These are phyloP conservation scores for Pterostichus madidus DNA, from an alignment of 2,888 invertebrate genomes.

Conservation along the genomic window DNA sequence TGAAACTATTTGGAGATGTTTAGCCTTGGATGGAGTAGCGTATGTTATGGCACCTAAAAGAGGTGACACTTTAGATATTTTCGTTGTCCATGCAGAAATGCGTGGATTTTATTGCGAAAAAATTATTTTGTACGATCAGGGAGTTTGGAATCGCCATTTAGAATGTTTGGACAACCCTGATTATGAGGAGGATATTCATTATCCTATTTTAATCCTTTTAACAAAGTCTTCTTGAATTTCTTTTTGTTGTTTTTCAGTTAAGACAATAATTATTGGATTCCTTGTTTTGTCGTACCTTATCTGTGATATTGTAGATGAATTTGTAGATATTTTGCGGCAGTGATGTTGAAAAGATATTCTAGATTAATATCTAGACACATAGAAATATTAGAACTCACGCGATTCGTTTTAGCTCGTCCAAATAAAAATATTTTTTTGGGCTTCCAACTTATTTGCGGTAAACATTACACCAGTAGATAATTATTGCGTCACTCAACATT, in stretches of 20 bases:
- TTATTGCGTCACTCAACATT: too few relatives aligned
- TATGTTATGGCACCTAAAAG: constrained; percentile 88
- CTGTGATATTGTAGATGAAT: constrained; percentile 64
- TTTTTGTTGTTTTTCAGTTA: constrained; percentile 53
- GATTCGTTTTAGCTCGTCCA: constrained; percentile 20
- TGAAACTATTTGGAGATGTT: constrained; percentile 83
- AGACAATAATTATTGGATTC: constrained; percentile 64
- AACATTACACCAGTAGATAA: neutral
- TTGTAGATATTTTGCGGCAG: constrained; percentile 7
- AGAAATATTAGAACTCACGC: neutral
- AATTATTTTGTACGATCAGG: constrained; percentile 81
- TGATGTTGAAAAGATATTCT: too few relatives aligned
- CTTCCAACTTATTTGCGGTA: constrained; percentile 35
- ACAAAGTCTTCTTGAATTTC: constrained; percentile 75
- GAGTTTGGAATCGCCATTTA: constrained; percentile 85
- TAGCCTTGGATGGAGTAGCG: constrained; percentile 82
- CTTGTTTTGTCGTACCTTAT: constrained; percentile 65
- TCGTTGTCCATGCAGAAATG: constrained; percentile 81
- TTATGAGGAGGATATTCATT: constrained; percentile 86
- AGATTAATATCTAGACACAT: too few relatives aligned
- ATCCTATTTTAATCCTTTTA: constrained; percentile 84
- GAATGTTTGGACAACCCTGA: constrained; percentile 80
- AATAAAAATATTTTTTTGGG: constrained; percentile 16
- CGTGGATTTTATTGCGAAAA: constrained; percentile 81
- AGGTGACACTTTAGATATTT: constrained; percentile 85